Conservation (phyloP, 2,888 invertebrate genomes). For the Scaptomyza reducta region DNA sequence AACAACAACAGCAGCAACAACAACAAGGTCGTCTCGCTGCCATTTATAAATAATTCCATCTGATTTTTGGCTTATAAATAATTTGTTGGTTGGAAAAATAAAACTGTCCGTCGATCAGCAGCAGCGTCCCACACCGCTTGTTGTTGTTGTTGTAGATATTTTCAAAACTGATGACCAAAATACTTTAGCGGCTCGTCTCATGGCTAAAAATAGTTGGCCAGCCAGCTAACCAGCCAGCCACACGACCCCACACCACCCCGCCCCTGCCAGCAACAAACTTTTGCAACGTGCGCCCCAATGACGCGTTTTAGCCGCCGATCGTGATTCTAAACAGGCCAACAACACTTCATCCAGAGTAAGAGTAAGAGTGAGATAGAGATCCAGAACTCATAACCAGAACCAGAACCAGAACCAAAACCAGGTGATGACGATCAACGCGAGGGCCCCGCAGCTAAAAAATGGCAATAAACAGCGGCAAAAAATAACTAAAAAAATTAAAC, state of each 20-base stretch:
- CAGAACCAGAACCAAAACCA: slow-evolving; percentile 50
- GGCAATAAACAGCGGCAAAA: slow-evolving; percentile 45
- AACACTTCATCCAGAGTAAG: slow-evolving; percentile 24
- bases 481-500: slow-evolving; percentile 33
- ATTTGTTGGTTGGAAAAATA: slow-evolving; percentile 62
- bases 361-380: not conserved
- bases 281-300: slow-evolving; percentile 68
- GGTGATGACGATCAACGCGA: slow-evolving; percentile 63
- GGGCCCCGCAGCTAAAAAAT: slow-evolving; percentile 41
- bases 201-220: slow-evolving; percentile 65
- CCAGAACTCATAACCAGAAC: slow-evolving; percentile 43
- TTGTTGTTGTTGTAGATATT: not conserved
- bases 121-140: slow-evolving; percentile 25
- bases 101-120: slow-evolving; percentile 55
- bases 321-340: slow-evolving; percentile 64
- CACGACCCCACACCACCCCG: slow-evolving; percentile 33
- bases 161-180: slow-evolving; percentile 72
- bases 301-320: slow-evolving; percentile 57
- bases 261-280: not conserved
- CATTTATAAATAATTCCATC: slow-evolving; percentile 73
- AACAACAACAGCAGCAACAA: slow-evolving; percentile 33
- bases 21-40: slow-evolving; percentile 73
- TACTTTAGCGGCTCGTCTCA: slow-evolving; percentile 74
- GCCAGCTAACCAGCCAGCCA: not conserved
- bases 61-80: slow-evolving; percentile 70